A percentile compares a stretch with the other conserved stretches of the same genome.
phyloP scores from a whole-genome alignment of 2,113 vertebrate genomes.

The Noctilio leporinus region DNA sequence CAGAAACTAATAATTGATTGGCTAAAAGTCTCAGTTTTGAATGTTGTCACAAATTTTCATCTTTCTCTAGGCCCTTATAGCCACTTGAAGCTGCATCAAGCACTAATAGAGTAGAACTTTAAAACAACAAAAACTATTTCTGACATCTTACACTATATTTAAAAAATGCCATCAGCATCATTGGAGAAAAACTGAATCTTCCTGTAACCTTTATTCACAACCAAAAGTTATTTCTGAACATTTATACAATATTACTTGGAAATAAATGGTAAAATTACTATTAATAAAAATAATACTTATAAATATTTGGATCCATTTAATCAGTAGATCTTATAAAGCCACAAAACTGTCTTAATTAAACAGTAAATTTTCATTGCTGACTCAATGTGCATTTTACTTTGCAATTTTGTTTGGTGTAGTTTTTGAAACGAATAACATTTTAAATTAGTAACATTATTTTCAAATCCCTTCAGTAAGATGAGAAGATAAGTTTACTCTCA shows the following conservation, averaged over 20 bases:
- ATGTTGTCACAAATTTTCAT: not conserved
- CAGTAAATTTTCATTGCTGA: conserved; percentile 33
- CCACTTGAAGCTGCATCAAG: not conserved
- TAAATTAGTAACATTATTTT: conserved; percentile 26
- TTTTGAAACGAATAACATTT: conserved; percentile 30
- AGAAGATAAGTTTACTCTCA: not conserved
- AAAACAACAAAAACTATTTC: not conserved
- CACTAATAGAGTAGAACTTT: not conserved
- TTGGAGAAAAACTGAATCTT: conserved; percentile 39
- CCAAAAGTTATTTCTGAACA: conserved; percentile 41
- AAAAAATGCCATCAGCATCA: not conserved
- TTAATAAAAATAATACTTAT: conserved; percentile 61
- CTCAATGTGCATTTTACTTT: conserved; percentile 17
- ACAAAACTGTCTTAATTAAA: not conserved
- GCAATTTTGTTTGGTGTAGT: not conserved
- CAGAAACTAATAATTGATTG: not conserved
- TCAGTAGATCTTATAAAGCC: conserved; percentile 11
- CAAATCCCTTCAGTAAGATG: not conserved
- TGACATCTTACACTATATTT: not conserved
- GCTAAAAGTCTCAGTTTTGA: not conserved
- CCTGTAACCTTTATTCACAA: conserved; percentile 52
- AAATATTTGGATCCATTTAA: conserved; percentile 51
- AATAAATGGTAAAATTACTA: conserved; percentile 50
- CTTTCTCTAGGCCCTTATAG: not conserved
- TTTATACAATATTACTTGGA: conserved; percentile 43